Evolutionary conservation across 2,888 invertebrate species (phyloP).

Genomic region (Aproaerema taeniolella): DNA sequence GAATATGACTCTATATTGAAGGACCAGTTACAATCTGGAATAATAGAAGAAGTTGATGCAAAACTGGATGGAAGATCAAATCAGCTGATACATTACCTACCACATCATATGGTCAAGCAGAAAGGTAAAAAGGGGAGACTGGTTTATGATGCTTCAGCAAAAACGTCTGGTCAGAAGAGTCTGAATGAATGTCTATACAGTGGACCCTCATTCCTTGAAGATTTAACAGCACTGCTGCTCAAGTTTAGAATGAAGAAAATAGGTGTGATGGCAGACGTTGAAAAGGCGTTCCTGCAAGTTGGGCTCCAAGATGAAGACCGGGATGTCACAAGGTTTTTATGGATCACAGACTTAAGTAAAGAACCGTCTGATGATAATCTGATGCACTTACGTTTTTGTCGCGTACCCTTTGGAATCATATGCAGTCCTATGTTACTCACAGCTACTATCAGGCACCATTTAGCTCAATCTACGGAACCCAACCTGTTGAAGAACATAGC

Average conservation of each 20-base stretch:
- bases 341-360: slow-evolving; percentile 11
- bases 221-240: slow-evolving; percentile 14
- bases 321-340: too few species aligned
- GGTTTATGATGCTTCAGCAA: slow-evolving; percentile 20
- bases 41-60: slow-evolving; percentile 10
- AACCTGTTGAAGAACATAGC: neutral
- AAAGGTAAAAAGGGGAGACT: slow-evolving; percentile 13
- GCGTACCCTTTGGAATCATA: slow-evolving; percentile 19
- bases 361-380: slow-evolving; percentile 2
- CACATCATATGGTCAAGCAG: slow-evolving; percentile 14
- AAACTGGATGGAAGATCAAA: neutral
- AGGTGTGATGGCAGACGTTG: slow-evolving; percentile 13
- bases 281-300: too few species aligned
- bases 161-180: slow-evolving; percentile 11
- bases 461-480: slow-evolving; percentile 13
- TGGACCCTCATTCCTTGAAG: slow-evolving; percentile 16
- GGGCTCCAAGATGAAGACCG: too few species aligned
- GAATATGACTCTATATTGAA: slow-evolving; percentile 12
- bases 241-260: slow-evolving; percentile 12
- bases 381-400: slow-evolving; percentile 11
- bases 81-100: slow-evolving; percentile 8
- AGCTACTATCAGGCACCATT: slow-evolving; percentile 18
- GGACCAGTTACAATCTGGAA: slow-evolving; percentile 7
- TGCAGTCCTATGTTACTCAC: slow-evolving; percentile 21
- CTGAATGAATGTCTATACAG: slow-evolving; percentile 16